Conservation (phyloP, 1,140 invertebrate genomes). For the Leptinotarsa lineolata region DNA sequence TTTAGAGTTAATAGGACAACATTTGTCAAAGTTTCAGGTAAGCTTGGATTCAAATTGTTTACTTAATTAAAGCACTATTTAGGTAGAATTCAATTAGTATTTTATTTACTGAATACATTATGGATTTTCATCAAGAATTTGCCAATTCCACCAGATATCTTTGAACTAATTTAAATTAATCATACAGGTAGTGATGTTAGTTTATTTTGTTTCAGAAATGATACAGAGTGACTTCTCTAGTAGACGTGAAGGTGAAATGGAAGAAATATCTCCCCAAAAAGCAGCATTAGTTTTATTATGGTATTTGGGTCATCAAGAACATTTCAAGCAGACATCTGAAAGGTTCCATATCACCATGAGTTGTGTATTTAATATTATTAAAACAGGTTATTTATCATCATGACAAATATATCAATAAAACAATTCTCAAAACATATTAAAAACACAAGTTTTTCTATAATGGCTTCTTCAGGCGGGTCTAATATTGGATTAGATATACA, state of each 20-base stretch:
- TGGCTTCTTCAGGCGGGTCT: too few relatives aligned
- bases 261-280: conserved; percentile 29
- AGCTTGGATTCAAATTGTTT: background rate
- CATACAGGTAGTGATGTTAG: too few relatives aligned
- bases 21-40: conserved; percentile 9
- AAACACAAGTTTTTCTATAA: too few relatives aligned
- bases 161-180: background rate
- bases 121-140: too few relatives aligned
- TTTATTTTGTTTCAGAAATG: conserved; percentile 23
- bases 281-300: conserved; percentile 26
- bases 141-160: too few relatives aligned
- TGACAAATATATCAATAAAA: too few relatives aligned
- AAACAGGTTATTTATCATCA: background rate
- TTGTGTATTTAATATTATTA: conserved; percentile 11
- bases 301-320: conserved; percentile 34
- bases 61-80: background rate
- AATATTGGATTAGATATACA: too few relatives aligned
- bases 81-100: too few relatives aligned
- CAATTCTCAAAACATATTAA: too few relatives aligned
- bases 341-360: conserved; percentile 30
- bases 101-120: too few relatives aligned
- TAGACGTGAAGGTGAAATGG: conserved; percentile 4
- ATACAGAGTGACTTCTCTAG: background rate
- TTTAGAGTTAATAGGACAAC: conserved; percentile 26
- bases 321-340: conserved; percentile 29